Evolutionary conservation across 2,797 vertebrate species (phyloP), one percentile per base, ranked within the genome.

Genomic region (Pangasius mekongensis): DNA sequence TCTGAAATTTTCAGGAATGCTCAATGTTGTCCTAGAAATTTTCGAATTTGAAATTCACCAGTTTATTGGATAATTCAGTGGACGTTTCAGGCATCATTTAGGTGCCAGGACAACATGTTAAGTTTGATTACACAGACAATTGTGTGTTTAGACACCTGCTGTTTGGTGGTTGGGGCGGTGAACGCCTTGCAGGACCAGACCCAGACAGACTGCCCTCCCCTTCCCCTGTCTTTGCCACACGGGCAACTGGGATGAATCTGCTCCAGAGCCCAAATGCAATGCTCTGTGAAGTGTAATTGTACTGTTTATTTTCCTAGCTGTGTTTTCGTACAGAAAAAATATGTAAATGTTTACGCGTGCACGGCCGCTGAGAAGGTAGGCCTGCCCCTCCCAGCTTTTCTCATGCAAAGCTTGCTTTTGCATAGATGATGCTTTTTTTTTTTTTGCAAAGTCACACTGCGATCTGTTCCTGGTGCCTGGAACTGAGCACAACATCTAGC

Each of bases 321-420:
- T 91, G 90, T 92, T 93, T 90, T 89, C 36, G 64, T 91, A 88
- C 89, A 86, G 91, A 88, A 85, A 76, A 91, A 87, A 91, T 91
- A 92, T 93, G 91, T 92, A 93, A 93, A 94, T 93, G 92, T 94
- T 95, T 93, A 93, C 66, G 54, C 24, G 11, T 90, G 87, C 85
- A 69, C 83, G 86, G 85, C 76, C 49, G 69, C 56, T 78, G 69
- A 86, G 89, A 60, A 85, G 83, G 67, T 85, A 83, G 87, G 80
- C 86, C 87, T 84, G 39, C 62, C 84, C 85, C 66, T 52, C 76
- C 80, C 80, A 56, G 73, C 83, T 20, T 64, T 83, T 89, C 84
- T 56, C 88, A 86, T 89, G 84, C 88, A 82, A 69, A 33, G 58
- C 13, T 76, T 85, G 77, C 47, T 77, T 82, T 64, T 82, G 5